Base-by-base conservation (phyloP, 2,113 vertebrate genomes). In the Erythrocercus mccallii region DNA sequence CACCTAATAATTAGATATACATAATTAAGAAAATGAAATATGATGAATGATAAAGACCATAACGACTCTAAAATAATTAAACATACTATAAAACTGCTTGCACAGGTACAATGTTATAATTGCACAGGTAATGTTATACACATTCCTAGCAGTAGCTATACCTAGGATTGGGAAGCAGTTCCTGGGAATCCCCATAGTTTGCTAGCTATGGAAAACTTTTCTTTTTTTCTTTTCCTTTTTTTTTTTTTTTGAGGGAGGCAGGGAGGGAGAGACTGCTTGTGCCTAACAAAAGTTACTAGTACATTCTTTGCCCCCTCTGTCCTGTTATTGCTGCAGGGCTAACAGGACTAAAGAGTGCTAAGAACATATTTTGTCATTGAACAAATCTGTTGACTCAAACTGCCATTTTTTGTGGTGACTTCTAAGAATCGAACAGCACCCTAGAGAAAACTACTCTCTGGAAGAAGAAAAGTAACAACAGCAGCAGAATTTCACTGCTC, bases 331-430 rank as follows among this genome's bases (percentile, higher is more conserved):
- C 79, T 81, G 77, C 74, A 78, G 87, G 92, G 81, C 66, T 92
- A 88, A 90, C 66, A 90, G 62, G 30, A 80, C 64, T 89, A 72
- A 84, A 61, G 53, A 85, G 57, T 45, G 45, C 86, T 65, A 87
- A 72, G 87, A 95, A 95, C 69, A 23, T 77, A 71, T 76, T 92
- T 90, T 94, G 66, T 91, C 87, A 77, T 23, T 95, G 91, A 94
- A 87, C 81, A 90, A 84, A 92, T 93, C 66, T 93, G 85, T 97
- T 93, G 81, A 92, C 81, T 88, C 58, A 88, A 94, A 88, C 47
- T 93, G 79, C 62, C 54, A 54, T 80, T 85, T 96, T 94, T 85
- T n/a, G 47, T 85, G 68, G 50, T 1, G 5, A 77, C 90, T 95
- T 95, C 81, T 82, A 64, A 82, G 84, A 77, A 62, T 54, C 0